phyloP scores from a whole-genome alignment of 2,797 vertebrate species.

The Halcyon chelicuti region DNA sequence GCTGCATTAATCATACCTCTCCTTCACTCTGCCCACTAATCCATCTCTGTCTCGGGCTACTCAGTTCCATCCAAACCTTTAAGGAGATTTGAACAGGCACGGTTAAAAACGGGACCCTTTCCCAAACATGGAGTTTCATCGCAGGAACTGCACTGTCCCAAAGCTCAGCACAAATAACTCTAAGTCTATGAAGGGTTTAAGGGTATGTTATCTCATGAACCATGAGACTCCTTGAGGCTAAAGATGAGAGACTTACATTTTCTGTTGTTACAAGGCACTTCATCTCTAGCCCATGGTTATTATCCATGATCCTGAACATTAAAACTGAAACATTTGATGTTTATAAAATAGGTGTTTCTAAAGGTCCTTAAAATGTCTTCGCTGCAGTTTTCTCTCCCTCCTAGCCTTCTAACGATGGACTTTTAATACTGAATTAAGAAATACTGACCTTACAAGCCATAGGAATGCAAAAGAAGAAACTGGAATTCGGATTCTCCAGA shows the following conservation, averaged over 20 bases:
- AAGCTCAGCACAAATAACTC: not conserved
- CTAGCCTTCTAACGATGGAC: not conserved
- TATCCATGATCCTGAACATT: not conserved
- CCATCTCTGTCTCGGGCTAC: slow-evolving; percentile 39
- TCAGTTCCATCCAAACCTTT: not conserved
- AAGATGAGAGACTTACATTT: not conserved
- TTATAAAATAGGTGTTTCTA: not conserved
- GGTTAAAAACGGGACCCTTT: not conserved
- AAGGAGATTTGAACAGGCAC: not conserved
- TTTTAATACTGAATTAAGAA: not conserved
- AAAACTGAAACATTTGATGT: slow-evolving; percentile 12
- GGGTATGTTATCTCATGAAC: not conserved
- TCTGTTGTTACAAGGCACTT: not conserved
- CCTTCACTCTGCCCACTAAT: slow-evolving; percentile 29
- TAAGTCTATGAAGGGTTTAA: not conserved
- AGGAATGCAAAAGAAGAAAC: not conserved
- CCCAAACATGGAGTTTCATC: not conserved
- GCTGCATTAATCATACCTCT: slow-evolving; percentile 52
- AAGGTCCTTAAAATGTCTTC: not conserved
- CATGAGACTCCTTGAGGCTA: not conserved
- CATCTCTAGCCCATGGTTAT: not conserved
- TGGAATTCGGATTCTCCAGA: not conserved
- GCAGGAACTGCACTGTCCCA: not conserved
- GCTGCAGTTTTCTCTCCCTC: not conserved
- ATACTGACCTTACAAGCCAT: not conserved